Base-by-base conservation (phyloP, 1,140 invertebrate species). In the Epicauta chinensis region DNA sequence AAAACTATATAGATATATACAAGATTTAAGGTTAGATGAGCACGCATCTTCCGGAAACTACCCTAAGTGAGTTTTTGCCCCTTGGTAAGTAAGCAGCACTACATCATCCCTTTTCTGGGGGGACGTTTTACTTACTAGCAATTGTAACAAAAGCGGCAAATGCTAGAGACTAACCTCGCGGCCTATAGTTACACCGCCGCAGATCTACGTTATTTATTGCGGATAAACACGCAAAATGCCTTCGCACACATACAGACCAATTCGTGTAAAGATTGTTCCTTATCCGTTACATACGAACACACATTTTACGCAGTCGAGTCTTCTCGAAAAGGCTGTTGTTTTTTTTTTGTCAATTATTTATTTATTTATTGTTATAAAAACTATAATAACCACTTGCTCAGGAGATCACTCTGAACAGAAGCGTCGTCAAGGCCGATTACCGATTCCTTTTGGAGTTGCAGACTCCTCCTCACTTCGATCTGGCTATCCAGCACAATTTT, bases 221-320 rank as follows among this genome's bases (percentile, higher is more conserved):
- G 40, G 40, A 42, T 36, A 49, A 50, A 45, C 53, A 55, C 45
- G 53, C 53, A 55, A 55, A 55, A 47, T 55, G 53, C 53, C 45
- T 36, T 41, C 53, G 44, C 44, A 49, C 29, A 41, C 38, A 55
- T 49, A 23, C 53, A 50, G 49, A 38, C 49, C 45, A 49, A n/a
- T n/a, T n/a, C 52, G 52, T 49, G 53, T 45, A 23, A 23, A 23
- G 23, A 23, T 23, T 5, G 4, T 23, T 23, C 4, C 23, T 7
- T 23, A 23, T 23, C n/a, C n/a, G n/a, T n/a, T n/a, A n/a, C n/a
- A n/a, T n/a, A n/a, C n/a, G n/a, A n/a, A n/a, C n/a, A n/a, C n/a
- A n/a, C n/a, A n/a, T n/a, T n/a, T n/a, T n/a, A n/a, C n/a, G n/a
- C n/a, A n/a, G n/a, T n/a, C n/a, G n/a, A n/a, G n/a, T n/a, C n/a